These are phyloP conservation scores for Malurus splendens DNA, from an alignment of 2,797 vertebrate genomes.

Conservation along the genomic window DNA sequence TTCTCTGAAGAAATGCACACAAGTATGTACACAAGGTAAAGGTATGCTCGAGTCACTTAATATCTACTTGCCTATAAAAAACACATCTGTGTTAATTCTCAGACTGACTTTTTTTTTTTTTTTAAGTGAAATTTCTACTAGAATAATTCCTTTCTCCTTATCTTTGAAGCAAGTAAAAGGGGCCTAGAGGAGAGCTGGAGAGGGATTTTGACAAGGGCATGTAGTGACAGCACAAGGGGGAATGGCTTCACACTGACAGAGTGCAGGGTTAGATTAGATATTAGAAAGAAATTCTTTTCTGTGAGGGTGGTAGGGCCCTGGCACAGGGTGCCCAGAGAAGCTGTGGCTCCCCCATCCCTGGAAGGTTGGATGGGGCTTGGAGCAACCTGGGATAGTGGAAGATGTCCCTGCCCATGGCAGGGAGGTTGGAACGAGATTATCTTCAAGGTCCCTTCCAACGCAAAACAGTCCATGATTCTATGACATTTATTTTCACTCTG, in stretches of 20 bases:
- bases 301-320: neutral
- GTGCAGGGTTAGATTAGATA: too few relatives aligned
- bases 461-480: neutral
- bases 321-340: neutral
- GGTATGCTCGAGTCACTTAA: neutral
- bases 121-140: neutral
- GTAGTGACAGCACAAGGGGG: neutral
- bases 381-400: accelerated
- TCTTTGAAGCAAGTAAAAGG: neutral
- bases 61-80: neutral
- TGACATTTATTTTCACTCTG: neutral
- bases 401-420: neutral
- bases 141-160: neutral
- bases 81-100: accelerated
- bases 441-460: neutral
- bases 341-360: neutral
- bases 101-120: neutral
- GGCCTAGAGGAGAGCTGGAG: neutral
- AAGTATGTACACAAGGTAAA: neutral
- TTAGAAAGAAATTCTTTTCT: neutral
- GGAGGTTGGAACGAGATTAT: neutral
- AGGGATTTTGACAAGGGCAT: neutral
- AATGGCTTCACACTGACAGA: neutral
- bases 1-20: neutral
- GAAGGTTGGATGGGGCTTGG: neutral